Base-by-base conservation (phyloP, 2,888 invertebrate genomes). In the Macrostomum cliftonense region DNA sequence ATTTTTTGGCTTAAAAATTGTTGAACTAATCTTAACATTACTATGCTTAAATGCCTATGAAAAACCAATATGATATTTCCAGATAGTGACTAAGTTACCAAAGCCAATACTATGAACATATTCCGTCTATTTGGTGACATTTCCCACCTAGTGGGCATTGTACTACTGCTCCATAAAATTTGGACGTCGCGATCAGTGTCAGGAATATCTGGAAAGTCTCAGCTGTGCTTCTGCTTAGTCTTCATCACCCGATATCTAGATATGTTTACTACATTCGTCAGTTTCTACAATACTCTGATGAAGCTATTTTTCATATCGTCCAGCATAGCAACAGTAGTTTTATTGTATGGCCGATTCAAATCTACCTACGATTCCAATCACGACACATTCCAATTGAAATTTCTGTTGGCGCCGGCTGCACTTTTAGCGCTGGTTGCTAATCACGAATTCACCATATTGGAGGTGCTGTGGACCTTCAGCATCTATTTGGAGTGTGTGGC, bases 401-500 rank as follows among this genome's bases (percentile, higher is more conserved):
- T 52, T n/a, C 73, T 99, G 57, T 68, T 97, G 58, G 73, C 86
- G 54, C 95, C 95, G 13, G 79, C 83, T 54, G 77, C 81, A 54
- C 74, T 87, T 43, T 73, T 97, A 59, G 81, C 93, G 14, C 72
- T 97, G 58, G 71, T 95, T 55, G 82, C 95, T 64, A 93, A 95
- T 71, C 89, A 95, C 71, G 88, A 91, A 54, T 91, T 91, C 66
- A 79, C 52, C 7, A 9, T 53, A 21, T 14, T 51, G n/a, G 51
- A 97, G 78, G 85, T 84, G 56, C 73, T 95, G 61, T 97, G 97
- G 97, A 93, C 97, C 52, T 97, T 95, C 74, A 93, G 91, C 64
- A 99, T 99, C 75, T 99, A 97, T 69, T 74, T 99, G 75, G 97
- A 99, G 71, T 82, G 95, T 0, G 93, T 99, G 51, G 97, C 97